These are phyloP conservation scores for Esox masquinongy DNA, from an alignment of 2,797 vertebrate species.

Conservation along the genomic window DNA sequence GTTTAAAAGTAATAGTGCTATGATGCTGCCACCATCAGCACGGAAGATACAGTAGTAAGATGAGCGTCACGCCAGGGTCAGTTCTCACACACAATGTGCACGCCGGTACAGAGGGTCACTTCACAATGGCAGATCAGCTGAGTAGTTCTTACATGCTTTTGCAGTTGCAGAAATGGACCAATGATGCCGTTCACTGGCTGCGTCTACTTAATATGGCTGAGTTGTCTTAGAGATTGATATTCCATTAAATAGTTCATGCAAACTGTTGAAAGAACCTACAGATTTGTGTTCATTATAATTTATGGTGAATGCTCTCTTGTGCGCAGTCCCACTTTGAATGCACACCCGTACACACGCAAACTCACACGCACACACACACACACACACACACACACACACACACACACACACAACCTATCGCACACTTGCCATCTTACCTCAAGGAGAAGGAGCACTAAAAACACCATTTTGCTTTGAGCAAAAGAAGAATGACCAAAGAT, in stretches of 20 bases:
- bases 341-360: not conserved
- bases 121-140: too few relatives aligned
- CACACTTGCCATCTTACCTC: not conserved
- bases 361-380: not conserved
- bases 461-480: not conserved
- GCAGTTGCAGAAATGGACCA: too few relatives aligned
- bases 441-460: not conserved
- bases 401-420: not conserved
- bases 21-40: too few relatives aligned
- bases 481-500: constrained; percentile 8
- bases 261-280: not conserved
- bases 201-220: too few relatives aligned
- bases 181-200: too few relatives aligned
- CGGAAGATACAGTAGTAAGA: too few relatives aligned
- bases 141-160: too few relatives aligned
- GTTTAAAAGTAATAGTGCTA: too few relatives aligned
- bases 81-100: too few relatives aligned
- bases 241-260: not conserved
- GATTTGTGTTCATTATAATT: not conserved
- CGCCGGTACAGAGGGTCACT: too few relatives aligned
- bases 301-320: not conserved
- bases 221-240: not conserved
- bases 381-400: too few relatives aligned
- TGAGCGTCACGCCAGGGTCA: too few relatives aligned
- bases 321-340: not conserved